These are phyloP conservation scores for Gastrophysa polygoni DNA, from an alignment of 2,888 invertebrate genomes.

Conservation along the genomic window DNA sequence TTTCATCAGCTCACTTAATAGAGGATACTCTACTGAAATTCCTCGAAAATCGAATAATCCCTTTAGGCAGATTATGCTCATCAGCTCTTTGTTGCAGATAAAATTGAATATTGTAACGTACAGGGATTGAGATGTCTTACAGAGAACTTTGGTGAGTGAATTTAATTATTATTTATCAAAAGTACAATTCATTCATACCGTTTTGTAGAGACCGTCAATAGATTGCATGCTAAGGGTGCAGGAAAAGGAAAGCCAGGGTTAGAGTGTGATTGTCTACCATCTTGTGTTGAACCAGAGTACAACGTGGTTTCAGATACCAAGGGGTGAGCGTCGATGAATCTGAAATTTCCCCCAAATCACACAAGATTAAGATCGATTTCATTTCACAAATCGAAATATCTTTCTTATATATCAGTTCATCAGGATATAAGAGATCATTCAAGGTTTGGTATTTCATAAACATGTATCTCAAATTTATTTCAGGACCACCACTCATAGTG, in stretches of 20 bases:
- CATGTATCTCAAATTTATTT: too few relatives aligned
- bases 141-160: conserved; percentile 55
- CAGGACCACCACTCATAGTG: conserved; percentile 42
- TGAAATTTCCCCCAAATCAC: too few relatives aligned
- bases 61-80: background rate
- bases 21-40: too few relatives aligned
- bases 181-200: too few relatives aligned
- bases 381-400: too few relatives aligned
- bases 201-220: conserved; percentile 57
- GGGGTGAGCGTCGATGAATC: conserved; percentile 54
- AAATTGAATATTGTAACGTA: conserved; percentile 60
- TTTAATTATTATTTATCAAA: conserved; percentile 17
- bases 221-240: conserved; percentile 54
- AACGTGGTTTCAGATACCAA: conserved; percentile 60
- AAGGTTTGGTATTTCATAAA: too few relatives aligned
- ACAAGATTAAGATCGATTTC: too few relatives aligned
- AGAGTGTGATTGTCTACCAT: conserved; percentile 65
- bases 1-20: too few relatives aligned
- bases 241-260: conserved; percentile 56
- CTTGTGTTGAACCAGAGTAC: conserved; percentile 66
- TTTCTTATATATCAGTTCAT: too few relatives aligned
- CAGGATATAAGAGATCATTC: too few relatives aligned
- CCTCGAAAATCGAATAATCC: background rate
- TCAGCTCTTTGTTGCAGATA: conserved; percentile 50
- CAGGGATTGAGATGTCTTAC: conserved; percentile 64